Conservation (phyloP, 2,113 vertebrate genomes). For the Athene cunicularia region DNA sequence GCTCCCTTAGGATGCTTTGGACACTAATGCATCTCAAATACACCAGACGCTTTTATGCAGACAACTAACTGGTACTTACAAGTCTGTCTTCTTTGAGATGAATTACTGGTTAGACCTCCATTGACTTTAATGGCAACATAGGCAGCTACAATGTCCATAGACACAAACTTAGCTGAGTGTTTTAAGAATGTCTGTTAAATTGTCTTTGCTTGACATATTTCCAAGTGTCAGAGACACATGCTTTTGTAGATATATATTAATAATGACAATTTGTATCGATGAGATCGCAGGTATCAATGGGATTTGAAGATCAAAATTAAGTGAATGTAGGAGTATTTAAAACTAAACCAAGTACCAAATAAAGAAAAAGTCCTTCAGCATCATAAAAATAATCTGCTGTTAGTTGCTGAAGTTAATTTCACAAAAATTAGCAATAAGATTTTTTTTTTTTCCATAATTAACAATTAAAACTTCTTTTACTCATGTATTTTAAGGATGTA, state of each 20-base stretch:
- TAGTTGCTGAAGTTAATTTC: background rate
- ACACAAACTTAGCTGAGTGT: background rate
- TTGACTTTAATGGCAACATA: background rate
- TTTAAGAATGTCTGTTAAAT: background rate
- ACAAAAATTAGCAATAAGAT: background rate
- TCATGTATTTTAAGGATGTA: background rate
- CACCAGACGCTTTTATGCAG: background rate
- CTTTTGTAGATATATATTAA: background rate
- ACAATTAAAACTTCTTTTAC: background rate
- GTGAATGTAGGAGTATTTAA: background rate
- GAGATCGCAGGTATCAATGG: background rate
- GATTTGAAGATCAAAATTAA: background rate
- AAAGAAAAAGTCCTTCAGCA: background rate
- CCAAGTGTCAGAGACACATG: background rate
- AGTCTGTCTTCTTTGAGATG: background rate
- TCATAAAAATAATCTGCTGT: background rate
- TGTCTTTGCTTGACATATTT: background rate
- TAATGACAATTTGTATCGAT: background rate
- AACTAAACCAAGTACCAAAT: background rate
- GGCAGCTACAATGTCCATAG: background rate
- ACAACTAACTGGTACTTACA: background rate
- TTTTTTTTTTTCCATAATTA: background rate
- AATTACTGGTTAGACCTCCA: background rate
- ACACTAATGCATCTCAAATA: background rate
- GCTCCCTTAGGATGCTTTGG: background rate